Evolutionary conservation across 2,113 vertebrate species (phyloP), one percentile per base, ranked within the genome.

Genomic region (Mola mola): DNA sequence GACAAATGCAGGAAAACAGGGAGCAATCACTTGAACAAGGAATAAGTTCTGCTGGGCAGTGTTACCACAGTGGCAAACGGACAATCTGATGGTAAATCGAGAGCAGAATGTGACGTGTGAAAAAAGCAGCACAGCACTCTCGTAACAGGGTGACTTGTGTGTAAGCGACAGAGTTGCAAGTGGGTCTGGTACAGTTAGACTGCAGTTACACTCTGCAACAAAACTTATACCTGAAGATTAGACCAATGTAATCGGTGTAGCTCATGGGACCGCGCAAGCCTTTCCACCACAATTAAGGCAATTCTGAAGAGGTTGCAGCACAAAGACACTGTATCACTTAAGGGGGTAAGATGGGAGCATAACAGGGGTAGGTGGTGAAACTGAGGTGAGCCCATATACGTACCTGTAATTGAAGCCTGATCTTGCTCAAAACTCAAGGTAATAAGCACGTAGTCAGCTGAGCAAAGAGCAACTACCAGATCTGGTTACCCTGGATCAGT

Each of bases 391-490:
- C 49, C 20, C 15, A 16, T 51, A 19, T 29, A 79, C 61, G 48
- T 71, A 64, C 49, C 61, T 86, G 67, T 66, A 65, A 56, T 67
- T 68, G 66, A 69, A 60, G 60, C 52, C 40, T 3, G 48, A 41
- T 50, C 48, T 70, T 36, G 48, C 59, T 64, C 49, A 56, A 66
- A 78, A 75, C 67, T 66, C 41, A 57, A 61, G 52, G 81, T 74
- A 81, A 83, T 74, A 79, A 81, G 67, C 72, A 73, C 15, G 55
- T 72, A 66, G 81, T 82, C 72, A 78, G 79, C 74, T 60, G 69
- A 83, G 75, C 67, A 19, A 78, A 70, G 63, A 82, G 46, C 61
- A 4, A 4, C 34, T 52, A 69, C 83, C 74, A 66, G 58, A 80
- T 76, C 57, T 41, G 37, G 20, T 81, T n/a, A n/a, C 80, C 80